Evolutionary conservation across 2,113 vertebrate species (phyloP).

Genomic region (Calyptommatus sinebrachiatus): DNA sequence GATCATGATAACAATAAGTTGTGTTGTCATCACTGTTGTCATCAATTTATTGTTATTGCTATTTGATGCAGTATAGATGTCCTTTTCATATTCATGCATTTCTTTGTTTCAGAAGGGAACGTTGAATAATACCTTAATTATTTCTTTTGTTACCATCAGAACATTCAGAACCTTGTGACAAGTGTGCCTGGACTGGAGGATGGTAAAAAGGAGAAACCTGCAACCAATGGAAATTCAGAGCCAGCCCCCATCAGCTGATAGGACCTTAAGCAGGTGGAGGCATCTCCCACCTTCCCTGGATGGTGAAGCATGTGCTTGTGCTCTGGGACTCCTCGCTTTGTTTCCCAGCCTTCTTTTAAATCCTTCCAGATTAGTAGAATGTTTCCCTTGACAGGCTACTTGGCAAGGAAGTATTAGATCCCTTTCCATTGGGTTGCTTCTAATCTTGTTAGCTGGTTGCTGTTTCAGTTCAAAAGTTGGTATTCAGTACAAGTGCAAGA

Average conservation of each 20-base stretch:
- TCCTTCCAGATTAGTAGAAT: slow-evolving; percentile 3
- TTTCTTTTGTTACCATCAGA: slow-evolving; percentile 50
- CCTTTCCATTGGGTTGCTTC: not conserved
- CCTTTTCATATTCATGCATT: not conserved
- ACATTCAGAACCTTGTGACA: slow-evolving; percentile 38
- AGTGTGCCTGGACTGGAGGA: slow-evolving; percentile 28
- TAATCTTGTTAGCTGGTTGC: fast-evolving
- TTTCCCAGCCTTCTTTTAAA: not conserved
- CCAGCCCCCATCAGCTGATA: slow-evolving; percentile 56
- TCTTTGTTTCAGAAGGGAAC: not conserved
- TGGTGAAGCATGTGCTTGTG: not conserved
- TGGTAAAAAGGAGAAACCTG: slow-evolving; percentile 21
- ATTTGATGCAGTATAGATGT: not conserved
- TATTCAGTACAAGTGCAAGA: not conserved
- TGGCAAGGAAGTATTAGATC: not conserved
- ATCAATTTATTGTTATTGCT: too few species aligned
- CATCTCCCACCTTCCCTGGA: not conserved
- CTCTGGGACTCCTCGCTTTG: not conserved
- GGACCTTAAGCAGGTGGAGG: not conserved
- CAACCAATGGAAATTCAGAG: slow-evolving; percentile 70
- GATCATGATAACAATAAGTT: too few species aligned
- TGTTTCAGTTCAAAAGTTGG: not conserved
- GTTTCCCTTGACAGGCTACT: not conserved
- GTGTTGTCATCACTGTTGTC: too few species aligned
- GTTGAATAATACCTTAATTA: not conserved